These are phyloP conservation scores for Sebastes paucispinis DNA, from an alignment of 2,797 vertebrate genomes.

Conservation along the genomic window DNA sequence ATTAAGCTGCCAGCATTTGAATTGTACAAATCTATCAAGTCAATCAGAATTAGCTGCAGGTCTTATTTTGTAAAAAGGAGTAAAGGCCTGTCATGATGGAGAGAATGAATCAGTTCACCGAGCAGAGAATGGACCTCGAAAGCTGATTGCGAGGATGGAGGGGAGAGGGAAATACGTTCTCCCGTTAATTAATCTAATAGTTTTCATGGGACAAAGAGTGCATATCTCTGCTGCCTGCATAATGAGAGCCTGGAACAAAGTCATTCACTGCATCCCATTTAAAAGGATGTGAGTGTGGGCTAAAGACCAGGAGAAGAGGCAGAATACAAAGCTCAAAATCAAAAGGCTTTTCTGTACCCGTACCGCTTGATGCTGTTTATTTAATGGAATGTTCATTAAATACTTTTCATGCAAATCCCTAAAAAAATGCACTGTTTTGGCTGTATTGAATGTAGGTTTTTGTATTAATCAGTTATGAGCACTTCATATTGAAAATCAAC, in stretches of 20 bases:
- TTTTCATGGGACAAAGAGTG: conserved; percentile 78
- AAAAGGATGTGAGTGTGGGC: conserved; percentile 46
- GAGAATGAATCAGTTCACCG: conserved; percentile 67
- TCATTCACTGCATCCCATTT: conserved; percentile 64
- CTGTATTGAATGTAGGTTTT: background rate
- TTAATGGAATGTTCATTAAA: conserved; percentile 14
- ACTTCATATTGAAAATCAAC: conserved; percentile 41
- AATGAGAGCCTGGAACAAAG: conserved; percentile 78
- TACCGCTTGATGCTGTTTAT: conserved; percentile 10
- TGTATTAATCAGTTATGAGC: conserved; percentile 34
- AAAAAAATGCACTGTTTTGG: background rate
- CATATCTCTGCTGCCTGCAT: conserved; percentile 69
- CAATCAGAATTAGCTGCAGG: conserved; percentile 77
- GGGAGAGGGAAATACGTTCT: conserved; percentile 70
- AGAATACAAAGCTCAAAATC: conserved; percentile 25
- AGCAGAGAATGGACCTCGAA: conserved; percentile 68
- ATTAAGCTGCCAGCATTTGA: conserved; percentile 64
- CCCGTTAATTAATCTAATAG: conserved; percentile 82
- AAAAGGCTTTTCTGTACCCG: conserved; percentile 4
- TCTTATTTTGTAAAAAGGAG: conserved; percentile 57
- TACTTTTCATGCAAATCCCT: conserved; percentile 4
- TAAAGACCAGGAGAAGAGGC: conserved; percentile 33
- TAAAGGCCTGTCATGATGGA: conserved; percentile 55
- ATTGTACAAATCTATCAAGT: conserved; percentile 74
- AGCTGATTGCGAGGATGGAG: conserved; percentile 66